Evolutionary conservation across 1,140 invertebrate genomes (phyloP), one percentile per base, ranked within the genome.

Genomic region (Limonius californicus): DNA sequence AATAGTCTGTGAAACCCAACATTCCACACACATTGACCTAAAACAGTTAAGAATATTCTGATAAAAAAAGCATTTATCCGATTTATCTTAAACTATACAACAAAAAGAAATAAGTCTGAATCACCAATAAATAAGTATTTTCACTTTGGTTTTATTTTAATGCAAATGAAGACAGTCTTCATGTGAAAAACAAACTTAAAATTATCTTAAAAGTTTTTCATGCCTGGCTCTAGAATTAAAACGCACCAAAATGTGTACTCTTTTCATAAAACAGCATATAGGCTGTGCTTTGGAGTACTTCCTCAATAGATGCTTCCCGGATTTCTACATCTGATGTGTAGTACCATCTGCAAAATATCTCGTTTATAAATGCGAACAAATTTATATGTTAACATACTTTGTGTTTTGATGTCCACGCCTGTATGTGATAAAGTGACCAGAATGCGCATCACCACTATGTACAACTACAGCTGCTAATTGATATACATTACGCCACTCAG

Each of bases 361-460:
- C 15, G 21, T 18, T n/a, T 42, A 20, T 45, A 54, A 54, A 19
- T 54, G 9, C 18, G 32, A 18, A 23, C n/a, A 12, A 53, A 47
- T 56, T 27, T 55, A 55, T 18, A 32, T 1, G 27, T 43, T 43
- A 56, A 66, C 45, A 68, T 67, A 75, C 75, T 74, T 74, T 18
- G 72, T 73, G 53, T 74, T 74, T 54, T 75, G 73, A 68, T 84
- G 83, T 61, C 89, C 90, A 11, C 92, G 82, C 54, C 94, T 81
- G 74, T 94, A 96, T 30, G 93, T 94, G 47, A 95, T 87, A 81
- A 96, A 97, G 81, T 97, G 95, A 21, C 95, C 95, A 50, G 88
- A 88, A 73, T 89, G 84, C 9, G 89, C 89, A 67, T 89, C 87
- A 15, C 95, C 94, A 47, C 89, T 83, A 78, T 97, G 94, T 42